Base-by-base conservation (phyloP, 2,797 vertebrate genomes). In the Hippoglossus hippoglossus region DNA sequence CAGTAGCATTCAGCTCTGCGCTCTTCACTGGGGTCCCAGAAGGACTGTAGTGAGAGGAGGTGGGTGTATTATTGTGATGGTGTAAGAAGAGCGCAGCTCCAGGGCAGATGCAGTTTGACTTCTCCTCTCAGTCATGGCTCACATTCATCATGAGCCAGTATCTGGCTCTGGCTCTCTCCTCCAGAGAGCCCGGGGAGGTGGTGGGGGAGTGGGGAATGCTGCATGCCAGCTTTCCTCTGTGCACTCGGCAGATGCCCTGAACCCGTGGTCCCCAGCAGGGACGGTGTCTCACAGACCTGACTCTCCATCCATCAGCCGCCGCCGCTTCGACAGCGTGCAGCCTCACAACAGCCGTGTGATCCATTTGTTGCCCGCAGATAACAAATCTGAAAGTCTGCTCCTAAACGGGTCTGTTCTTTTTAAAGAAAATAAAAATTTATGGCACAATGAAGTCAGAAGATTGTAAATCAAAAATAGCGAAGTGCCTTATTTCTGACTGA, bases 131-230 rank as follows among this genome's bases (percentile, higher is more conserved):
- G 79, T 83, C 81, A 80, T 53, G 53, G 76, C 70, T 79, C 66
- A 73, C 83, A 92, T 91, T 86, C 77, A 91, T 92, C 87, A 90
- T 63, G 70, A 81, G 63, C 62, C 71, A 65, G 79, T 36, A 72
- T 86, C 81, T 89, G 63, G 75, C 69, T 83, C 54, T 67, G 64
- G 54, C 13, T 7, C 56, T 63, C 64, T 77, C 81, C 84, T 61
- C 74, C 58, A 52, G 81, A 85, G 79, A 72, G 69, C 62, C 50
- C 3, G 31, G 31, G 69, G 51, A 31, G 25, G 47, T 34, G 28
- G 44, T 16, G 25, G 26, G 7, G 28, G 26, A 36, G 65, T 31
- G 63, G 64, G 41, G 12, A 2, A 4, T 44, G 50, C 62, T 57
- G 67, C 64, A 25, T 88, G 79, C 79, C 73, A 82, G 69, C 55